A percentile compares a stretch with the other conserved stretches of the same genome.
These are phyloP conservation scores for Antennarius maculatus DNA, from an alignment of 2,797 vertebrate species.

Conservation along the genomic window DNA sequence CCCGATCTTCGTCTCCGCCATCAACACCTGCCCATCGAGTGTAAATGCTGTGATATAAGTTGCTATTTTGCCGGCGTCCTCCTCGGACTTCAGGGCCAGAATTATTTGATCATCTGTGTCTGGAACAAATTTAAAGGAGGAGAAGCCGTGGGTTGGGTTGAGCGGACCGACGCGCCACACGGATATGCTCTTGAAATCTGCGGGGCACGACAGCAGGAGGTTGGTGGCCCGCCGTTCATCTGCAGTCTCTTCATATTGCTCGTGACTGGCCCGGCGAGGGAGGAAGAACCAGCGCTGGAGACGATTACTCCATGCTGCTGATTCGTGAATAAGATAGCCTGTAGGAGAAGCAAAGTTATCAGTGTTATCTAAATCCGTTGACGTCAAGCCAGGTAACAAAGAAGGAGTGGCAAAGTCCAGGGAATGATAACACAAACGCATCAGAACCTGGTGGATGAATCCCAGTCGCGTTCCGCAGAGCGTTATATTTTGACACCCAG, in stretches of 20 bases:
- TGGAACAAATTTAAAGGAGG: constrained; percentile 93
- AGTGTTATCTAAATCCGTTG: background rate
- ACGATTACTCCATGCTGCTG: constrained; percentile 90
- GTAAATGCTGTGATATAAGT: constrained; percentile 94
- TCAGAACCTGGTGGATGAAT: constrained; percentile 88
- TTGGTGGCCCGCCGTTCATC: constrained; percentile 91
- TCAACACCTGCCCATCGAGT: constrained; percentile 87
- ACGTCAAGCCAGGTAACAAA: too few relatives aligned
- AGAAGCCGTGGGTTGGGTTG: constrained; percentile 91
- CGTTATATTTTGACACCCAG: constrained; percentile 88
- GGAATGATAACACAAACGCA: background rate
- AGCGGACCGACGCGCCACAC: constrained; percentile 78
- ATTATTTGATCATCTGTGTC: constrained; percentile 91
- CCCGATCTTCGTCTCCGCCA: constrained; percentile 91
- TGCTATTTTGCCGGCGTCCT: constrained; percentile 86
- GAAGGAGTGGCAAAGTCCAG: too few relatives aligned
- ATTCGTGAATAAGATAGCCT: constrained; percentile 97
- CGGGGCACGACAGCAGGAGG: constrained; percentile 86
- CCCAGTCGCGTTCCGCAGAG: constrained; percentile 83
- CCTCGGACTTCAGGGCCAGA: constrained; percentile 93
- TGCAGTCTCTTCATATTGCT: constrained; percentile 87
- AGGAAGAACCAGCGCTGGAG: constrained; percentile 95
- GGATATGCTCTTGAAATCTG: constrained; percentile 81
- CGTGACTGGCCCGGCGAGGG: constrained; percentile 89
- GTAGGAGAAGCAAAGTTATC: background rate